Conservation (phyloP, 1,140 invertebrate species). For the Aphelenchoides avenae region DNA sequence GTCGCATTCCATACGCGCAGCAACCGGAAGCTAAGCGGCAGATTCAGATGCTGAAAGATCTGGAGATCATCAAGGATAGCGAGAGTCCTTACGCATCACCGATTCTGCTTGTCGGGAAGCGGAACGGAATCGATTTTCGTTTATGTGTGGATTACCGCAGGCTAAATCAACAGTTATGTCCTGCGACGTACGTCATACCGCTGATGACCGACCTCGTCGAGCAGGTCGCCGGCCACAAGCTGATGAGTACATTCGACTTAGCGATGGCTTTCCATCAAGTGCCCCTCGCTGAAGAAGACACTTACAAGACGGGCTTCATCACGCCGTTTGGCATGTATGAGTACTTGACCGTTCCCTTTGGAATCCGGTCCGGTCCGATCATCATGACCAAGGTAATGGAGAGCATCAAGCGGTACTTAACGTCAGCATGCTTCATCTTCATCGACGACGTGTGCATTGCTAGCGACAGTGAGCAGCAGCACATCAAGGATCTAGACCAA, state of each 20-base stretch:
- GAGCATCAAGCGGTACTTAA: not conserved
- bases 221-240: constrained; percentile 6
- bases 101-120: constrained; percentile 1
- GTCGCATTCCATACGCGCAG: constrained; percentile 1
- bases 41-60: constrained; percentile 6
- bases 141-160: constrained; percentile 16
- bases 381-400: constrained; percentile 7
- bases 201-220: constrained; percentile 12
- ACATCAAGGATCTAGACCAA: constrained; percentile 13
- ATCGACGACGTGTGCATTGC: constrained; percentile 12
- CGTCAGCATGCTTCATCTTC: constrained; percentile 10
- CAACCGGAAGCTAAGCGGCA: constrained; percentile 13
- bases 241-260: constrained; percentile 4
- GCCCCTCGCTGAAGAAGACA: not conserved
- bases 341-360: constrained; percentile 2
- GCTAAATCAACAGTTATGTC: constrained; percentile 9
- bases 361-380: not conserved
- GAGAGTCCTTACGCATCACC: not conserved
- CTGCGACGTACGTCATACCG: constrained; percentile 10
- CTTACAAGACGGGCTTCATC: constrained; percentile 1
- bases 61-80: constrained; percentile 5
- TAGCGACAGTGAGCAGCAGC: constrained; percentile 4
- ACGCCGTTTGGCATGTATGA: constrained; percentile 5
- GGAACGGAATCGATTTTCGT: constrained; percentile 1
- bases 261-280: constrained; percentile 9